phyloP scores from a whole-genome alignment of 2,797 vertebrate species.

The Nyctalus aviator region DNA sequence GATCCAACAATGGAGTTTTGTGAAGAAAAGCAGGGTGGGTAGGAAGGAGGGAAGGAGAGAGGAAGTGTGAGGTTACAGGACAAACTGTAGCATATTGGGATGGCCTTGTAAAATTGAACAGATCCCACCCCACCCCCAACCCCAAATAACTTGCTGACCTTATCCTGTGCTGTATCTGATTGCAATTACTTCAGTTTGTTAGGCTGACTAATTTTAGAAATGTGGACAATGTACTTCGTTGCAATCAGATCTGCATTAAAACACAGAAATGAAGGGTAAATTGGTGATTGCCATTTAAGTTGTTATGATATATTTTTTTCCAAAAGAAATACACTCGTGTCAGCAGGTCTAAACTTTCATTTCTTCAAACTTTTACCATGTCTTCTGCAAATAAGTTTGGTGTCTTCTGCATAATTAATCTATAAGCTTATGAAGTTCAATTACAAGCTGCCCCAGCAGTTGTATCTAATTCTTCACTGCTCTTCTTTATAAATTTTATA shows the following conservation, averaged over 20 bases:
- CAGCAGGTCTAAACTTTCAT: constrained; percentile 69
- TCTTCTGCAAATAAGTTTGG: constrained; percentile 62
- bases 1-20: constrained; percentile 18
- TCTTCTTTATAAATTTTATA: constrained; percentile 45
- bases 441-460: neutral
- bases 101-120: constrained; percentile 67
- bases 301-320: constrained; percentile 50
- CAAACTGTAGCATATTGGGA: neutral
- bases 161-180: constrained; percentile 71
- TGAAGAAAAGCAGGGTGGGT: neutral
- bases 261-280: constrained; percentile 69
- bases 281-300: constrained; percentile 69
- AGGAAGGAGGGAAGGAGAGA: neutral
- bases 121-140: neutral
- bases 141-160: constrained; percentile 65
- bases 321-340: constrained; percentile 72
- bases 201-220: constrained; percentile 76
- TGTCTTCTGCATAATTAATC: constrained; percentile 63
- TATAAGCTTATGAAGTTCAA: constrained; percentile 41
- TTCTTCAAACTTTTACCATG: constrained; percentile 60
- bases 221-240: constrained; percentile 68
- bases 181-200: constrained; percentile 77
- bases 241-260: constrained; percentile 80
- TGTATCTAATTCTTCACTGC: constrained; percentile 48
- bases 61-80: neutral